Base-by-base conservation (phyloP, 2,888 invertebrate genomes). In the Drosophila mettleri region DNA sequence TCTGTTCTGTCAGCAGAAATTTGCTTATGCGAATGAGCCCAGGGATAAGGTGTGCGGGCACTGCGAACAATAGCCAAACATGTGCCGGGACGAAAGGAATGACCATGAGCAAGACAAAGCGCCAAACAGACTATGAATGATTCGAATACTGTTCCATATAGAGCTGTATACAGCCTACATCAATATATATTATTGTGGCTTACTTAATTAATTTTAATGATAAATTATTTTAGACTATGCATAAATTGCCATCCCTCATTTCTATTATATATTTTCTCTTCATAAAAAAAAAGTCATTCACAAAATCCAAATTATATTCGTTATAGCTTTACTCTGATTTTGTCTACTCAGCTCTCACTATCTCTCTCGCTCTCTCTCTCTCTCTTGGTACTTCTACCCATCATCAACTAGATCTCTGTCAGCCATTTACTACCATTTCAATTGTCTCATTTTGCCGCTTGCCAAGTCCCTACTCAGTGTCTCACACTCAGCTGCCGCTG, bases 1-100 rank as follows among this genome's bases (percentile, higher is more conserved):
- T 85, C 46, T 86, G 88, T 86, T 76, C 78, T 80, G 86, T 86
- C 86, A 86, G 86, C 86, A 86, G 57, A 88, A 86, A 80, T 86
- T 88, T 88, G 81, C 72, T 80, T 83, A 82, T 78, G 59, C 43
- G 67, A 59, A 48, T 53, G 41, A 65, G 41, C 69, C 53, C 52
- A 57, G 45, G 67, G 55, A 71, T 63, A 78, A 73, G 72, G 63
- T 48, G 29, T 24, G 34, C 14, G 53, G 59, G 58, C 80, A 64
- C 58, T 54, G 61, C 51, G 69, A 82, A 73, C 81, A 73, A 75
- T 67, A 36, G 68, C 62, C 53, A 43, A 64, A 53, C 52, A 29
- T 53, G 22, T 61, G 48, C 58, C 39, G 31, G 41, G 33, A 27
- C 49, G 38, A 54, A 41, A 10, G 16, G 46, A 48, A 33, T 48